Conservation (phyloP, 92 coral and sea anemone genomes). For the Phenganax subtilis region DNA sequence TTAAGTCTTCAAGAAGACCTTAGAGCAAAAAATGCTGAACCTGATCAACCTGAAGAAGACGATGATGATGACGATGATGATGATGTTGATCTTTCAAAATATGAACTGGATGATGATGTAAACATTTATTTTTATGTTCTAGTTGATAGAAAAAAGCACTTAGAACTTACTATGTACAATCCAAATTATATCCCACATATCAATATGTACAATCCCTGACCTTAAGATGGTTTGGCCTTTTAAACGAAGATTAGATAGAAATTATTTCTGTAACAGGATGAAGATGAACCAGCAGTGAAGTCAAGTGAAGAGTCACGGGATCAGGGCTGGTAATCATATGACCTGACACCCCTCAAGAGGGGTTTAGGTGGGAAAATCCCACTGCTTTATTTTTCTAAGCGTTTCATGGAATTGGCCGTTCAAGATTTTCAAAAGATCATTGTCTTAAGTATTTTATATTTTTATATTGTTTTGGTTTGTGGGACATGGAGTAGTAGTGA, state of each 20-base stretch:
- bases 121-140: constrained; percentile 29
- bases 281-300: constrained; percentile 16
- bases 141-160: background rate
- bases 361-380: constrained; percentile 45
- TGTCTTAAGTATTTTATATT: too few relatives aligned
- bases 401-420: background rate
- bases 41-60: constrained; percentile 49
- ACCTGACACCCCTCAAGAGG: constrained; percentile 48
- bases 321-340: constrained; percentile 44
- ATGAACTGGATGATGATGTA: constrained; percentile 79
- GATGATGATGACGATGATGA: constrained; percentile 72
- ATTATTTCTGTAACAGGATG: constrained; percentile 15
- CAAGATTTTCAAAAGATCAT: background rate
- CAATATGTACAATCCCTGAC: background rate
- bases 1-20: constrained; percentile 4
- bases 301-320: constrained; percentile 33
- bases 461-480: too few relatives aligned
- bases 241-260: background rate
- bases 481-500: too few relatives aligned
- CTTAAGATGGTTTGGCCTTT: background rate
- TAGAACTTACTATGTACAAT: too few relatives aligned
- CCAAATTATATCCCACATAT: too few relatives aligned
- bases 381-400: background rate
- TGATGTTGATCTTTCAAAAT: constrained; percentile 87
- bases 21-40: too few relatives aligned